These are phyloP conservation scores for Columba livia DNA, from an alignment of 2,113 vertebrate species.

Conservation along the genomic window DNA sequence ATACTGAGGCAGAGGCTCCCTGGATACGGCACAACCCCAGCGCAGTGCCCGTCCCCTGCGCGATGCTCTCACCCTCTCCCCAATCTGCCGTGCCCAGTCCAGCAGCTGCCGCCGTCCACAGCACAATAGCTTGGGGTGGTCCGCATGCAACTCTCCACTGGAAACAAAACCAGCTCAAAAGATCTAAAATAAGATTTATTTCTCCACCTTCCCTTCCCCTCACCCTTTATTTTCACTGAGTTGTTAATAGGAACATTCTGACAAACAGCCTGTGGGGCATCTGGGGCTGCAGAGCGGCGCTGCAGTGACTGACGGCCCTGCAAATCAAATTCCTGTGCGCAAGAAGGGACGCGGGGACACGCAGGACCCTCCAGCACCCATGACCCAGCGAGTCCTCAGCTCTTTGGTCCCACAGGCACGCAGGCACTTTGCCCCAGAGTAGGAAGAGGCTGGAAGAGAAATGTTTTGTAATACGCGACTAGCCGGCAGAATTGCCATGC, in stretches of 20 bases:
- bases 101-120: constrained; percentile 14
- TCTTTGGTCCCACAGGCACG: background rate
- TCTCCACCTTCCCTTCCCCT: constrained; percentile 60
- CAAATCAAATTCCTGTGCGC: background rate
- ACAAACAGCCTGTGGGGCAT: constrained; percentile 48
- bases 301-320: constrained; percentile 24
- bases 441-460: constrained; percentile 24
- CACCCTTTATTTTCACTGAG: constrained; percentile 48
- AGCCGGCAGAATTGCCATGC: constrained; percentile 22
- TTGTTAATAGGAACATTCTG: constrained; percentile 64
- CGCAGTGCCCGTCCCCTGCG: constrained; percentile 10
- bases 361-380: background rate
- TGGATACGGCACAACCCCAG: constrained; percentile 25
- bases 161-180: constrained; percentile 50
- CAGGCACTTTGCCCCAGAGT: constrained; percentile 10
- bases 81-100: background rate
- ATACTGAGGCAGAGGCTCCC: constrained; percentile 19
- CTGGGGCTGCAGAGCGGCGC: background rate
- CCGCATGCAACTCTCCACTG: constrained; percentile 31
- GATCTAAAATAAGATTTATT: constrained; percentile 61
- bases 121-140: constrained; percentile 66
- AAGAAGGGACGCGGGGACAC: background rate
- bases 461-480: constrained; percentile 47
- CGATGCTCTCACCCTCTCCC: constrained; percentile 32
- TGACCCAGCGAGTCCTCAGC: background rate